phyloP scores from a whole-genome alignment of 2,797 vertebrate genomes.

The Cephalopachus bancanus region DNA sequence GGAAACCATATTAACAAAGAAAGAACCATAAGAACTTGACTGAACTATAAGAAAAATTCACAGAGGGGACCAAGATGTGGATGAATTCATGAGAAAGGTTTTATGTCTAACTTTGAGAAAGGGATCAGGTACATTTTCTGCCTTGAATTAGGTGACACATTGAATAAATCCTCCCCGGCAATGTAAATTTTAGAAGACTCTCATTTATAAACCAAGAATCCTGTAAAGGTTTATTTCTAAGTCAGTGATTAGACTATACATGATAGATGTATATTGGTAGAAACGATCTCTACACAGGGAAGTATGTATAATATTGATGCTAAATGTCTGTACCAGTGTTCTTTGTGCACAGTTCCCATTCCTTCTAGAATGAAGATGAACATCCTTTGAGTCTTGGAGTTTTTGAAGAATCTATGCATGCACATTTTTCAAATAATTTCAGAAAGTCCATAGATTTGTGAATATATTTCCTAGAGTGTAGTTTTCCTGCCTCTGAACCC shows the following conservation, averaged over 20 bases:
- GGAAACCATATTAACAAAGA: neutral
- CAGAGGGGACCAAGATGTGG: neutral
- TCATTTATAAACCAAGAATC: neutral
- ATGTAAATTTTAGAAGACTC: neutral
- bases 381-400: conserved; percentile 1
- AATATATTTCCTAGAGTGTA: neutral
- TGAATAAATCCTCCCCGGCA: neutral
- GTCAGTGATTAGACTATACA: neutral
- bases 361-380: neutral
- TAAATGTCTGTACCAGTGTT: neutral
- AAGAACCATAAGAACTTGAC: neutral
- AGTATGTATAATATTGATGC: neutral
- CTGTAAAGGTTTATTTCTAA: neutral
- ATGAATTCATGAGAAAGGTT: neutral
- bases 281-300: neutral
- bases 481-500: neutral
- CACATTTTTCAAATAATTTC: conserved; percentile 55
- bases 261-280: neutral
- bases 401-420: conserved; percentile 5
- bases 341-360: neutral
- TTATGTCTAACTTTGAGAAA: conserved; percentile 31
- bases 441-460: neutral
- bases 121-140: neutral
- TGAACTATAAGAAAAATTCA: neutral
- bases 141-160: neutral